Percentiles rank a stretch among this genome's conserved stretches.
These are phyloP conservation scores for Alaudala cheleensis DNA, from an alignment of 2,113 vertebrate species.

Conservation along the genomic window DNA sequence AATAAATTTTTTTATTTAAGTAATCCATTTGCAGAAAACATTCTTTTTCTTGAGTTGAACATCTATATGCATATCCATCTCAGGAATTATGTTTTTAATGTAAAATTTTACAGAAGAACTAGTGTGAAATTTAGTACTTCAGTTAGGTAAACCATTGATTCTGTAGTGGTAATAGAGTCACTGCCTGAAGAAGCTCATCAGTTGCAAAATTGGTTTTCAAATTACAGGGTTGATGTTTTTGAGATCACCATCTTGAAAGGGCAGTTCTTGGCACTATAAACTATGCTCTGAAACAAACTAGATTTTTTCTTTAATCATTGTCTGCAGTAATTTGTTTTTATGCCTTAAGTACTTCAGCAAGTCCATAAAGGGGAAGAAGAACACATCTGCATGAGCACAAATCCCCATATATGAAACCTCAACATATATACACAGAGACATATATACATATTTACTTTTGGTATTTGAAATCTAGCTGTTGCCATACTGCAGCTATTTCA, in stretches of 20 bases:
- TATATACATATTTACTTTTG: neutral
- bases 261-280: neutral
- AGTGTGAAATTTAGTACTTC: neutral
- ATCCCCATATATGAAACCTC: neutral
- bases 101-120: neutral
- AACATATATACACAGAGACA: fast-evolving
- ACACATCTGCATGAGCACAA: neutral
- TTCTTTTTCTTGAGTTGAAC: neutral
- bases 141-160: neutral
- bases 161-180: neutral
- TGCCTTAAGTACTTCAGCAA: neutral
- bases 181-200: neutral
- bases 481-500: neutral
- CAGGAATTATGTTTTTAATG: neutral
- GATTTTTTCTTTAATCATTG: neutral
- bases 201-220: neutral
- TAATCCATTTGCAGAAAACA: neutral
- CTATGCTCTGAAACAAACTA: neutral
- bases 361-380: neutral
- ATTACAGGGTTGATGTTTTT: neutral
- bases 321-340: neutral
- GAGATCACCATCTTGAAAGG: neutral
- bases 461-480: neutral
- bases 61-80: neutral
- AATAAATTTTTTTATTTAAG: neutral